phyloP scores from a whole-genome alignment of 2,797 vertebrate species.

The Lacerta bilineata region DNA sequence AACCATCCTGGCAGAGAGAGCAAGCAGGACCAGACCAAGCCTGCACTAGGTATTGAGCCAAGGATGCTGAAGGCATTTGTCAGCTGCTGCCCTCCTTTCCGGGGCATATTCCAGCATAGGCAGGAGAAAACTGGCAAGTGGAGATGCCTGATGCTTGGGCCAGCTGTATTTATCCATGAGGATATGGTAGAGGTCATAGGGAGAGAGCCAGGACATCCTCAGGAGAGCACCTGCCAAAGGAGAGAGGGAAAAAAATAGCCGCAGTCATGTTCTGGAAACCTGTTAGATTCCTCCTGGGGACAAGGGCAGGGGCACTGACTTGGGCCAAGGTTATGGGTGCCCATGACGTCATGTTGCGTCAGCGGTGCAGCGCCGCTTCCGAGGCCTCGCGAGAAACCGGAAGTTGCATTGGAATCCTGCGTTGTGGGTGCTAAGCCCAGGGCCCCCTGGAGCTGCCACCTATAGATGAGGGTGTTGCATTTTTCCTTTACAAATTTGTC shows the following conservation, averaged over 20 bases:
- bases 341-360: no score
- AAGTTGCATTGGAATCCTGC: no score
- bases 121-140: constrained; percentile 83
- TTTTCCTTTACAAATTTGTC: background rate
- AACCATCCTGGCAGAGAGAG: constrained; percentile 11
- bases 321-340: no score
- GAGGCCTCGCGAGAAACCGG: no score
- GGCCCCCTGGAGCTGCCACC: no score
- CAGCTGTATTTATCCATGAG: constrained; percentile 86
- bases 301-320: background rate
- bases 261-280: background rate
- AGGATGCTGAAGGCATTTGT: constrained; percentile 84
- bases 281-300: no score
- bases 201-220: constrained; percentile 76
- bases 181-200: constrained; percentile 81
- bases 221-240: constrained; percentile 81
- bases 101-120: constrained; percentile 84
- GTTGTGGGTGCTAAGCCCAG: no score
- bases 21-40: background rate
- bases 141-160: constrained; percentile 74
- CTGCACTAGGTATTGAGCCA: constrained; percentile 75
- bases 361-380: no score
- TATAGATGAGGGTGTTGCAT: no score
- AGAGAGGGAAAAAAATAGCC: background rate
- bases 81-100: constrained; percentile 82